Evolutionary conservation across 2,888 invertebrate species (phyloP).

Genomic region (Drosophila suboccidentalis): DNA sequence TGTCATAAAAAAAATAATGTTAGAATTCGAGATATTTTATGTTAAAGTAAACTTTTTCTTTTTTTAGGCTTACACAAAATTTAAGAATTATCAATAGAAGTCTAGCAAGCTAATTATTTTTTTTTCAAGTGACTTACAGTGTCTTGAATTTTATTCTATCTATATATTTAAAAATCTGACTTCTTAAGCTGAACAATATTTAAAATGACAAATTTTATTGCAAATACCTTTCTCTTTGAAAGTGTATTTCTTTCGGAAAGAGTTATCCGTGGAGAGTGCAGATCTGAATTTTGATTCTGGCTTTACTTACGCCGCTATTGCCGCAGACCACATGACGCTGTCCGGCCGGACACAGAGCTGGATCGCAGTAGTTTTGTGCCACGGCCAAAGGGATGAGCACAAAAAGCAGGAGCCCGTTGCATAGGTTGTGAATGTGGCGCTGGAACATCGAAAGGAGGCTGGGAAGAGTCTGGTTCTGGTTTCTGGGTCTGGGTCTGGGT

Average conservation of each 20-base stretch:
- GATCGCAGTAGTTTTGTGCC: conserved; percentile 64
- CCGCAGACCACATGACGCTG: conserved; percentile 59
- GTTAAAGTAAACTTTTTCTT: no score
- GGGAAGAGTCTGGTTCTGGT: background rate
- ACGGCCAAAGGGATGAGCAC: background rate
- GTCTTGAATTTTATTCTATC: no score
- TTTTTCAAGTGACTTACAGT: no score
- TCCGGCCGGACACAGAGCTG: conserved; percentile 53
- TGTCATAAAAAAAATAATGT: no score
- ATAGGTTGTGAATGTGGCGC: background rate
- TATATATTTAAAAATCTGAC: no score
- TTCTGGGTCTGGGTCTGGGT: background rate
- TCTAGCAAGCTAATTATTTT: no score
- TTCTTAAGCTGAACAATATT: no score
- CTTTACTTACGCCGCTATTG: conserved; percentile 62
- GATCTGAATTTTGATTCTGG: background rate
- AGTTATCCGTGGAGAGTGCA: background rate
- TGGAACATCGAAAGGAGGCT: conserved; percentile 1
- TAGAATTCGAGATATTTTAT: no score
- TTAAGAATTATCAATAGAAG: no score
- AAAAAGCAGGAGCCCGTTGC: background rate
- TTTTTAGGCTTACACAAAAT: no score
- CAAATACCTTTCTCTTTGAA: no score
- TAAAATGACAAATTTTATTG: no score
- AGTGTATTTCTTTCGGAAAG: background rate